Conservation (phyloP, 2,888 invertebrate genomes). For the Hirtodrosophila alboralis region DNA sequence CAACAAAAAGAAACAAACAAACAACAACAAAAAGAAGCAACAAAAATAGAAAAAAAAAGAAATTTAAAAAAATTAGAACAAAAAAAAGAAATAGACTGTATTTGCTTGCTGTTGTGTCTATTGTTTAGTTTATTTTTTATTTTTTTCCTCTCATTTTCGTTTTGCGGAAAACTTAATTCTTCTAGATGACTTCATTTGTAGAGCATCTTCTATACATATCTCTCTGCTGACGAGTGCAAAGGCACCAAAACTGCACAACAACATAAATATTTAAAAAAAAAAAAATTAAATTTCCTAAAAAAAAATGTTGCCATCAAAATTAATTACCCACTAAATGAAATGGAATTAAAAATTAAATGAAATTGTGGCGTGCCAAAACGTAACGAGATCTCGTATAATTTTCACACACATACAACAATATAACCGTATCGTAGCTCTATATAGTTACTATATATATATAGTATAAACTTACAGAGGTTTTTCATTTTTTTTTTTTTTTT, state of each 20-base stretch:
- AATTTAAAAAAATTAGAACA: slow-evolving; percentile 33
- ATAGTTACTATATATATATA: too few relatives aligned
- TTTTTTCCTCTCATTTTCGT: slow-evolving; percentile 20
- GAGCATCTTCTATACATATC: too few relatives aligned
- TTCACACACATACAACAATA: too few relatives aligned
- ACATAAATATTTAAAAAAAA: neutral
- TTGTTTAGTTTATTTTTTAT: slow-evolving; percentile 31
- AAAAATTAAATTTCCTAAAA: too few relatives aligned
- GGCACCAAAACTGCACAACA: slow-evolving; percentile 18
- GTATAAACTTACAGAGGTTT: too few relatives aligned
- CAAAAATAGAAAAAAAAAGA: slow-evolving; percentile 18
- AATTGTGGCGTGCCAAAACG: slow-evolving; percentile 5
- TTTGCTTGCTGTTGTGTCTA: slow-evolving; percentile 31
- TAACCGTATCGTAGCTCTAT: too few relatives aligned
- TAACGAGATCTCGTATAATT: too few relatives aligned
- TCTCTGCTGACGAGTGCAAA: slow-evolving; percentile 14
- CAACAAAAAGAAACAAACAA: slow-evolving; percentile 16
- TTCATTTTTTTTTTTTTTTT: too few relatives aligned
- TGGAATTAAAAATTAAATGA: slow-evolving; percentile 2
- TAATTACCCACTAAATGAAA: neutral
- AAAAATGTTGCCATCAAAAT: slow-evolving; percentile 1
- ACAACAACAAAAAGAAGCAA: slow-evolving; percentile 35
- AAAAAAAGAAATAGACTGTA: slow-evolving; percentile 37
- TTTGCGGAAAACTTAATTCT: slow-evolving; percentile 58
- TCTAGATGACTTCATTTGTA: slow-evolving; percentile 61